Evolutionary conservation across 2,113 vertebrate species (phyloP).

Genomic region (Hippolais icterina): DNA sequence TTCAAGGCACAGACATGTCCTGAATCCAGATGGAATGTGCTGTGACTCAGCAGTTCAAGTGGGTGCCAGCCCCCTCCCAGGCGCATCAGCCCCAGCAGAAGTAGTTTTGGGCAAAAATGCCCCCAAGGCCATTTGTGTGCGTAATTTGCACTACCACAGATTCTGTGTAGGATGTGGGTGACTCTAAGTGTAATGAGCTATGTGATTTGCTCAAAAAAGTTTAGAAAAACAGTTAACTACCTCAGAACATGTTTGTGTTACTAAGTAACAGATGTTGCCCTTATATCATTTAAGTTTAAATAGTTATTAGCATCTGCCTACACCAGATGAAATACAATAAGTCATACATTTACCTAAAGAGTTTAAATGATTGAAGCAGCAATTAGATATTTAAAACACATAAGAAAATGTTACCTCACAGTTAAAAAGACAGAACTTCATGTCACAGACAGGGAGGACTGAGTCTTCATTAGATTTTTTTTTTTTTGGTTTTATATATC

Average conservation of each 20-base stretch:
- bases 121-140: neutral
- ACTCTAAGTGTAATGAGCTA: slow-evolving; percentile 14
- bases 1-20: fast-evolving
- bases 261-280: slow-evolving; percentile 56
- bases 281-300: slow-evolving; percentile 42
- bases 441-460: neutral
- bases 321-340: slow-evolving; percentile 12
- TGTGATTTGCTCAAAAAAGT: slow-evolving; percentile 53
- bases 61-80: neutral
- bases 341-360: slow-evolving; percentile 32
- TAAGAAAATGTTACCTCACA: neutral
- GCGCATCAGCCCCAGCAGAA: neutral
- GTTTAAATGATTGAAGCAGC: neutral
- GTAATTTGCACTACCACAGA: neutral
- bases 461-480: neutral
- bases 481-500: neutral
- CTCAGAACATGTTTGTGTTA: slow-evolving; percentile 60
- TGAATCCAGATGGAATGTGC: neutral
- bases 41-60: neutral
- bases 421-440: neutral
- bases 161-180: neutral
- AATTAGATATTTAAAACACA: neutral
- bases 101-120: neutral
- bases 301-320: slow-evolving; percentile 52
- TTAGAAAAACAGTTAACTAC: slow-evolving; percentile 49